Conservation (phyloP, 2,797 vertebrate genomes). For the Gastrophryne carolinensis region DNA sequence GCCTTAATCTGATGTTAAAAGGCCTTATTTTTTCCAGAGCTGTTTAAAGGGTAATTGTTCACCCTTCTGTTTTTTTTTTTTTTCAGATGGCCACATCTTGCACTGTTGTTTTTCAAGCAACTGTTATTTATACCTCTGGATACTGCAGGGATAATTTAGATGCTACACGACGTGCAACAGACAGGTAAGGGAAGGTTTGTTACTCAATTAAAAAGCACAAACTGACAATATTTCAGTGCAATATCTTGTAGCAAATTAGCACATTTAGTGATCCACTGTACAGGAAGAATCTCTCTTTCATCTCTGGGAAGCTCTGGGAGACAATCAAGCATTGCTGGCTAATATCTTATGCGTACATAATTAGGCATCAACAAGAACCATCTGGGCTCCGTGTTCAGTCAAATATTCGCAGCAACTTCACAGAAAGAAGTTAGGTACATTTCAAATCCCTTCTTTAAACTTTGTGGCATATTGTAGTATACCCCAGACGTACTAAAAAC, state of each 20-base stretch:
- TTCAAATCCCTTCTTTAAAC: constrained; percentile 23
- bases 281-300: constrained; percentile 42
- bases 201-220: constrained; percentile 32
- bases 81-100: neutral
- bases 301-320: constrained; percentile 46
- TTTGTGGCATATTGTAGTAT: constrained; percentile 25
- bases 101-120: neutral
- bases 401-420: constrained; percentile 34
- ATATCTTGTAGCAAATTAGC: constrained; percentile 45
- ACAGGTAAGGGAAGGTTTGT: neutral
- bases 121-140: neutral
- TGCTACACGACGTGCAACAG: constrained; percentile 13
- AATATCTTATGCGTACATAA: constrained; percentile 51
- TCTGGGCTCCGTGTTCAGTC: constrained; percentile 40
- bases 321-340: constrained; percentile 49
- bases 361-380: constrained; percentile 49
- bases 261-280: constrained; percentile 29
- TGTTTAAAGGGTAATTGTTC: constrained; percentile 9
- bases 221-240: constrained; percentile 28
- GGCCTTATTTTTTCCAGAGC: neutral
- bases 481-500: neutral
- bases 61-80: neutral
- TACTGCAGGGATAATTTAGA: constrained; percentile 1
- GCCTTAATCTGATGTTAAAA: too few relatives aligned
- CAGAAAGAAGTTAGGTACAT: constrained; percentile 31